Evolutionary conservation across 2,113 vertebrate genomes (phyloP), one percentile per base, ranked within the genome.

Genomic region (Suncus etruscus): DNA sequence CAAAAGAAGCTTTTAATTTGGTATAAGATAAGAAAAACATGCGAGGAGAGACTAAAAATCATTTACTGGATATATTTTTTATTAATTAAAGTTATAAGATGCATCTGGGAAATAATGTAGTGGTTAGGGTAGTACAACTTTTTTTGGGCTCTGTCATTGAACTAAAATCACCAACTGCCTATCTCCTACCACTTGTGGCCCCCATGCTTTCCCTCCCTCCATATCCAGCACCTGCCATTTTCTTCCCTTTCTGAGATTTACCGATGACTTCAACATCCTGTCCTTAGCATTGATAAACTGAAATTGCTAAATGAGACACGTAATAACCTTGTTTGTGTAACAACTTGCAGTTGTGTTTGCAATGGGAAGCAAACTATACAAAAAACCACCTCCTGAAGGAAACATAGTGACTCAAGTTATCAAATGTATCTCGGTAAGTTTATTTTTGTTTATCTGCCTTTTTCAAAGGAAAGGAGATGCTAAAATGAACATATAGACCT

Each of bases 291-390:
- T 73, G 77, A 82, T 24, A 69, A 63, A 50, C n/a, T 31, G 6
- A 86, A 25, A 72, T 6, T 83, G 32, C 75, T 90, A 25, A 91
- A 75, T 48, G 66, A 78, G 54, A 85, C 82, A 22, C 68, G 3
- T 91, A 83, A 95, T 76, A 87, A 25, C 9, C 18, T 39, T 94
- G 25, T 89, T 83, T 92, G 48, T 96, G 16, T 94, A 8, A 92
- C 63, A 39, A 95, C 91, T 96, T 39, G 47, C 96, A 99, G 99
- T 98, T 94, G 99, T 99, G 81, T 99, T 99, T 97, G 97, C 98
- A 86, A 96, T 98, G 94, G 99, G 99, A 96, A 99, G 98, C 94
- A 95, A 98, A 75, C 92, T 99, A 84, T 99, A 99, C 97, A 98
- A 98, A 95, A 99, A 98, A 96, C 97, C 92, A 58, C 99, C 99